Percentiles rank a stretch among this genome's conserved stretches.
Conservation (phyloP, 1,140 invertebrate genomes). For the Procambarus virginalis region DNA sequence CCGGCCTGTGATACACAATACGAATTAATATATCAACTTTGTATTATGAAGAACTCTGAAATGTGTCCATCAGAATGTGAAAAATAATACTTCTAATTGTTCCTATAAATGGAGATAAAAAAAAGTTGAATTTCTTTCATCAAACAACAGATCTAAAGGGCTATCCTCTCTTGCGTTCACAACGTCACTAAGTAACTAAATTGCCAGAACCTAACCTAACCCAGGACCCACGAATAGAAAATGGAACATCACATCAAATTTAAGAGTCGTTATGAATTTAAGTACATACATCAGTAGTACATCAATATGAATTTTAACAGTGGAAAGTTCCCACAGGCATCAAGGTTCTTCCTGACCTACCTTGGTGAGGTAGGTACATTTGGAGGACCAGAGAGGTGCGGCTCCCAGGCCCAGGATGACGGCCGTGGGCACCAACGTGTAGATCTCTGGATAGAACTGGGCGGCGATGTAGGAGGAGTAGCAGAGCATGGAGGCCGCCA, state of each 20-base stretch:
- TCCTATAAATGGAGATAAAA: neutral
- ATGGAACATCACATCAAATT: neutral
- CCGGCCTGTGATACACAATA: slow-evolving; percentile 58
- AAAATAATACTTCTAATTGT: neutral
- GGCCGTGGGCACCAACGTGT: slow-evolving; percentile 92
- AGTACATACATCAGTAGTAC: neutral
- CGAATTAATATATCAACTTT: neutral
- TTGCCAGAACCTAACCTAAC: too few relatives aligned
- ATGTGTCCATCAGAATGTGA: neutral
- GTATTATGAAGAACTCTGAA: neutral
- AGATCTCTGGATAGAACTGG: slow-evolving; percentile 92
- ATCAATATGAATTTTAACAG: neutral
- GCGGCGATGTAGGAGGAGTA: slow-evolving; percentile 94
- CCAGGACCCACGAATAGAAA: neutral
- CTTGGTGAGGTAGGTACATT: slow-evolving; percentile 95
- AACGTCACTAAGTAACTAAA: neutral
- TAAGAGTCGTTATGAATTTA: neutral
- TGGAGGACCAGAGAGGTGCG: slow-evolving; percentile 96
- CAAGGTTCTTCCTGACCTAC: slow-evolving; percentile 21
- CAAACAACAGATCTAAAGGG: too few relatives aligned
- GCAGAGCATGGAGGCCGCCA: slow-evolving; percentile 91
- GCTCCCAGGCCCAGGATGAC: slow-evolving; percentile 89
- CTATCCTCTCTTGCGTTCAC: too few relatives aligned
- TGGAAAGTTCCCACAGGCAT: neutral
- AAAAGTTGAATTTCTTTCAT: neutral